phyloP scores from a whole-genome alignment of 2,888 invertebrate species.

The Drosophila atripex region DNA sequence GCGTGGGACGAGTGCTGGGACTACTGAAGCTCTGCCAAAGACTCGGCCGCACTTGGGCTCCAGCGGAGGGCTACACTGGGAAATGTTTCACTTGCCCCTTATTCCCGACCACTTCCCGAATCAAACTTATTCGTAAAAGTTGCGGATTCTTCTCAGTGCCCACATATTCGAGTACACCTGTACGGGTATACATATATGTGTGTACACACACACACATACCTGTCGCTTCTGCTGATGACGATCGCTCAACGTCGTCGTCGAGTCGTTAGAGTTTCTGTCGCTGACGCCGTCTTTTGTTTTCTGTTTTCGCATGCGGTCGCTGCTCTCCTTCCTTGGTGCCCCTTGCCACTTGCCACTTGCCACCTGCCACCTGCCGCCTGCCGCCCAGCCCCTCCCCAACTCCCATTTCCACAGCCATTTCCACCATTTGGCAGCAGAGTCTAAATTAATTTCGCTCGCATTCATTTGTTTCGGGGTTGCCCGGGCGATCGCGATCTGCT shows the following conservation, averaged over 20 bases:
- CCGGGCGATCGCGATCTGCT: slow-evolving; percentile 40
- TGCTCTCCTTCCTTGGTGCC: slow-evolving; percentile 23
- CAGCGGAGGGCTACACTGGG: slow-evolving; percentile 20
- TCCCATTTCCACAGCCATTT: slow-evolving; percentile 58
- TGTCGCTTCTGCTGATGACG: slow-evolving; percentile 51
- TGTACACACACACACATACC: slow-evolving; percentile 22
- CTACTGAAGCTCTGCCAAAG: slow-evolving; percentile 81
- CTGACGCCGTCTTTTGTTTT: slow-evolving; percentile 46
- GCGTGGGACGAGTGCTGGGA: slow-evolving; percentile 63
- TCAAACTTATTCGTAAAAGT: no score
- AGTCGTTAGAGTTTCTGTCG: slow-evolving; percentile 40
- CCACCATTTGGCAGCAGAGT: slow-evolving; percentile 63
- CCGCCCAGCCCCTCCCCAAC: slow-evolving; percentile 22
- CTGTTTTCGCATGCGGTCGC: slow-evolving; percentile 49
- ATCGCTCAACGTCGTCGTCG: slow-evolving; percentile 60
- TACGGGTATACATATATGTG: slow-evolving; percentile 2
- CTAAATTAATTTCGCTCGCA: slow-evolving; percentile 74
- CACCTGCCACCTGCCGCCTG: background rate
- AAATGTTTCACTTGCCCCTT: background rate
- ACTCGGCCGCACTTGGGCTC: slow-evolving; percentile 51
- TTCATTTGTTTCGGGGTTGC: slow-evolving; percentile 47
- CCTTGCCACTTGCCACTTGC: background rate
- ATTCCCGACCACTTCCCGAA: no score
- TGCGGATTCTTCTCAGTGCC: slow-evolving; percentile 1
- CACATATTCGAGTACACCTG: slow-evolving; percentile 1